phyloP scores from a whole-genome alignment of 2,113 vertebrate species.

The Hystrix brachyura region DNA sequence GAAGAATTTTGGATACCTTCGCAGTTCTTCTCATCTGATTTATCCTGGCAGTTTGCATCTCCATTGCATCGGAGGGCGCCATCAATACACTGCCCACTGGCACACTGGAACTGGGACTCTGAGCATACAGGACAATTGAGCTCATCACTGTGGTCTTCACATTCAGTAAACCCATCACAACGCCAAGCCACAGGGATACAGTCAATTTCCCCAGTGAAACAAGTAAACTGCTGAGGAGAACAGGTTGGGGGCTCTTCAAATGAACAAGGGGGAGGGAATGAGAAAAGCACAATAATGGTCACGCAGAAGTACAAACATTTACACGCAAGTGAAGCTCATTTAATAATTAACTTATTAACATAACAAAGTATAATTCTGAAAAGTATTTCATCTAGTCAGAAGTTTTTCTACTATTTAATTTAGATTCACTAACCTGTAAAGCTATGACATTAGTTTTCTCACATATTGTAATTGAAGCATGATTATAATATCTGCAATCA shows the following conservation, averaged over 20 bases:
- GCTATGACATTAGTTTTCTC: neutral
- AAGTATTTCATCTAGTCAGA: neutral
- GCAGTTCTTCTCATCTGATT: conserved; percentile 96
- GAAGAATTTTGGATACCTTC: conserved; percentile 88
- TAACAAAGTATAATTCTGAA: neutral
- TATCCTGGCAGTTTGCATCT: conserved; percentile 96
- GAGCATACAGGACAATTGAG: conserved; percentile 97
- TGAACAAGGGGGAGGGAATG: conserved; percentile 37
- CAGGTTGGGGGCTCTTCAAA: conserved; percentile 97
- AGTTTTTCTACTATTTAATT: neutral
- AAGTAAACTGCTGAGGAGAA: conserved; percentile 98
- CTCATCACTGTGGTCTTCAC: conserved; percentile 97
- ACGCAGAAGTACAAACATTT: conserved; percentile 47
- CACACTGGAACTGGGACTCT: conserved; percentile 95
- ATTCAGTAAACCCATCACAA: conserved; percentile 96
- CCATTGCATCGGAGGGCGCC: conserved; percentile 93
- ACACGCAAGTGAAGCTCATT: neutral
- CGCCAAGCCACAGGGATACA: conserved; percentile 98
- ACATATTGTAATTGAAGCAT: neutral
- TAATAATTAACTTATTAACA: neutral
- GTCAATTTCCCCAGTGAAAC: conserved; percentile 97
- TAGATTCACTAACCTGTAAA: neutral
- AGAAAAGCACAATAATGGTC: conserved; percentile 64
- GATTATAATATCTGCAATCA: conserved; percentile 33
- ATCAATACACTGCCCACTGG: conserved; percentile 96